These are phyloP conservation scores for Dynastes grantii DNA, from an alignment of 2,888 invertebrate species.

Conservation along the genomic window DNA sequence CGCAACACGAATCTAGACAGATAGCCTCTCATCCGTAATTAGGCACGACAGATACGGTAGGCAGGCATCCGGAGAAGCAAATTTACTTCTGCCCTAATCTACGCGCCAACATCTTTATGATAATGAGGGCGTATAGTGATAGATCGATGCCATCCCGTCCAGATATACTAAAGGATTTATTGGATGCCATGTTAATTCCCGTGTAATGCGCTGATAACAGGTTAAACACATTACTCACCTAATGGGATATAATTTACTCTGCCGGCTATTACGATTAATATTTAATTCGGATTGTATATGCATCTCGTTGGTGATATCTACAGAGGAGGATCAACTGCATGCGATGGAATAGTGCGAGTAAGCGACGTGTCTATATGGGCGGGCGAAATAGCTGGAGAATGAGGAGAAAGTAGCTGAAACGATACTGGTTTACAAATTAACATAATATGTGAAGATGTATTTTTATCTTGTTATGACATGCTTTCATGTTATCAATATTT, in stretches of 20 bases:
- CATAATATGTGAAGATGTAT: too few species aligned
- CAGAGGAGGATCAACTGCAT: neutral
- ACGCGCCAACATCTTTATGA: slow-evolving; percentile 40
- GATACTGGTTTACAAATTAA: too few species aligned
- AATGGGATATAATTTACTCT: slow-evolving; percentile 46
- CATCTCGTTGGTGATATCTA: neutral
- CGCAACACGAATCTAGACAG: neutral
- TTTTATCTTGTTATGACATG: too few species aligned
- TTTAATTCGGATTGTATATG: slow-evolving; percentile 28
- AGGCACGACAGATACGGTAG: slow-evolving; percentile 8
- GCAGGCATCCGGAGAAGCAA: slow-evolving; percentile 11
- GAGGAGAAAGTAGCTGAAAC: too few species aligned
- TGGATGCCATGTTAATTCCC: slow-evolving; percentile 42
- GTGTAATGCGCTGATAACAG: slow-evolving; percentile 44
- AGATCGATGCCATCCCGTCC: slow-evolving; percentile 42
- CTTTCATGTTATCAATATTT: too few species aligned
- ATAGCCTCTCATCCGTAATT: slow-evolving; percentile 28
- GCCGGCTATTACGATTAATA: slow-evolving; percentile 37
- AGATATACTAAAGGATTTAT: slow-evolving; percentile 45
- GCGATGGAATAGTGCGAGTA: neutral
- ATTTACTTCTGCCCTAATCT: slow-evolving; percentile 40
- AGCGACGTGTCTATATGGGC: neutral
- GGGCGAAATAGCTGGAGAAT: too few species aligned
- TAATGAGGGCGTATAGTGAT: slow-evolving; percentile 33
- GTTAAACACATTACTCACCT: slow-evolving; percentile 47